Evolutionary conservation across 1,140 invertebrate species (phyloP).

Genomic region (Megalonaias nervosa): DNA sequence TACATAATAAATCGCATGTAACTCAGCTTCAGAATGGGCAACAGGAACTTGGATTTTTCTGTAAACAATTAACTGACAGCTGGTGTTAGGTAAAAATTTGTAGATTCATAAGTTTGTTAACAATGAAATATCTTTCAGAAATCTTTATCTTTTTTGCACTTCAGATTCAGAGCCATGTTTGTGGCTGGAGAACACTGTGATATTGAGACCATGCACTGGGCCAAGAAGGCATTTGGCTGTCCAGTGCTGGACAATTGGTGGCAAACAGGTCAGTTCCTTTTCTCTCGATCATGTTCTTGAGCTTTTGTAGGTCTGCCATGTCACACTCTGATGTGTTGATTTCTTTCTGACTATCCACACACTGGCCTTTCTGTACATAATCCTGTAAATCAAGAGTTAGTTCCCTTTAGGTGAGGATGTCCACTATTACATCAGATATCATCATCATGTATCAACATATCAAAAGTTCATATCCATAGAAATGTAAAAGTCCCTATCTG

Average conservation of each 20-base stretch:
- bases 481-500: too few relatives aligned
- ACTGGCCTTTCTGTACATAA: too few relatives aligned
- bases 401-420: too few relatives aligned
- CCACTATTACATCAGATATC: too few relatives aligned
- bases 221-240: conserved; percentile 84
- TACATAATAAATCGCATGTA: neutral
- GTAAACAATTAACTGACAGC: neutral
- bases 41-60: neutral
- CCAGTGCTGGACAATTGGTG: conserved; percentile 96
- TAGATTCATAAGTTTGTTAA: too few relatives aligned
- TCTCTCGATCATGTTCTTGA: neutral
- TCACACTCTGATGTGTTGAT: neutral
- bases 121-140: neutral
- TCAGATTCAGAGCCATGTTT: conserved; percentile 84
- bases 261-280: conserved; percentile 79
- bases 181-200: conserved; percentile 96
- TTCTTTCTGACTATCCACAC: neutral
- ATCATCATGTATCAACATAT: too few relatives aligned
- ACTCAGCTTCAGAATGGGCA: neutral
- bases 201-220: conserved; percentile 90
- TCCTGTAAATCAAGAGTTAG: too few relatives aligned
- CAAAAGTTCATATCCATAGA: too few relatives aligned
- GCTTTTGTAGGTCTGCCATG: neutral
- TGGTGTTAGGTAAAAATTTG: neutral
- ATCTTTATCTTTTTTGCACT: conserved; percentile 20